Evolutionary conservation across 2,888 invertebrate species (phyloP).

Genomic region (Chydorus sphaericus): DNA sequence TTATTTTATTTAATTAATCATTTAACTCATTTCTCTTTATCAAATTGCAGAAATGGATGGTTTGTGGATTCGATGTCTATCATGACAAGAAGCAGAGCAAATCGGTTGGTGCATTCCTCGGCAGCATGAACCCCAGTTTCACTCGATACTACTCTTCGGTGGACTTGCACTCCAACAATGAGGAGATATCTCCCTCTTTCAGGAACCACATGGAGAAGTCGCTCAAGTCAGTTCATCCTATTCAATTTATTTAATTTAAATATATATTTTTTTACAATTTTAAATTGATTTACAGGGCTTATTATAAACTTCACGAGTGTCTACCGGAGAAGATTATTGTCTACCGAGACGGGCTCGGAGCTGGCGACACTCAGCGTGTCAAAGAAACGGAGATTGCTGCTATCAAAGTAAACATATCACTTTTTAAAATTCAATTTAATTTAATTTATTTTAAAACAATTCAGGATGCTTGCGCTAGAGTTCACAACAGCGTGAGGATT

Average conservation of each 20-base stretch:
- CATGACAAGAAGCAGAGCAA: conserved; percentile 54
- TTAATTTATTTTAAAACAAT: neutral
- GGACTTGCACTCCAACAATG: conserved; percentile 52
- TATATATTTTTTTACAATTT: neutral
- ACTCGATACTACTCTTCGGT: conserved; percentile 59
- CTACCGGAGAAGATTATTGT: conserved; percentile 59
- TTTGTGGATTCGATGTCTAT: conserved; percentile 54
- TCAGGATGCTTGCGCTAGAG: neutral
- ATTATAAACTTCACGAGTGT: conserved; percentile 32
- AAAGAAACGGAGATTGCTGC: conserved; percentile 28
- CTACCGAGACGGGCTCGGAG: conserved; percentile 87
- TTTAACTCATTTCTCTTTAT: neutral
- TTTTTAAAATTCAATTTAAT: too few relatives aligned
- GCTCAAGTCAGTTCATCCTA: neutral
- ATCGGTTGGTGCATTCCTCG: conserved; percentile 57
- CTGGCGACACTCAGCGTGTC: conserved; percentile 72
- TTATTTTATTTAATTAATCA: neutral
- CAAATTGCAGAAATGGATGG: conserved; percentile 25
- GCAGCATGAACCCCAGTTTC: conserved; percentile 42
- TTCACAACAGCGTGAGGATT: neutral
- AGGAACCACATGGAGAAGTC: neutral
- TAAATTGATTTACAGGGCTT: conserved; percentile 28
- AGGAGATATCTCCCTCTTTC: conserved; percentile 45
- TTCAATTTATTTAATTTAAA: neutral
- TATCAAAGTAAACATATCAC: neutral